Evolutionary conservation across 2,113 vertebrate species (phyloP).

Genomic region (Jacana jacana): DNA sequence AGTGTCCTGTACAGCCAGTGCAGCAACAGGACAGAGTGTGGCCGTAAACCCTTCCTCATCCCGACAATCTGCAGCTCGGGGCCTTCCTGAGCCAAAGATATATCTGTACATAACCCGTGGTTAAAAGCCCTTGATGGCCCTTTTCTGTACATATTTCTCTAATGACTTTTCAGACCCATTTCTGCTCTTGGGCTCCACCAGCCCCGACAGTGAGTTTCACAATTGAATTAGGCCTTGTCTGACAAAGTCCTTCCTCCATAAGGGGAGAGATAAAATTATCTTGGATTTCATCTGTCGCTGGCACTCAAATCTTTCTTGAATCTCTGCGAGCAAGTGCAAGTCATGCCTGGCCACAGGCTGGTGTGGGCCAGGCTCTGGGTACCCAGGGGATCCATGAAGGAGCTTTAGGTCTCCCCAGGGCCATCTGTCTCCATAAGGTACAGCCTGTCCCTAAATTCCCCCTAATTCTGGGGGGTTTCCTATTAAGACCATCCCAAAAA

Average conservation of each 20-base stretch:
- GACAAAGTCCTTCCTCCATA: background rate
- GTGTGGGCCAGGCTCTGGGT: accelerated
- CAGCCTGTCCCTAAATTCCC: background rate
- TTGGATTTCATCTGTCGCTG: background rate
- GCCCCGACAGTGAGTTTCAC: background rate
- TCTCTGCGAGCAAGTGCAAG: background rate
- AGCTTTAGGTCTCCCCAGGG: background rate
- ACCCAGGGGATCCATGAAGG: background rate
- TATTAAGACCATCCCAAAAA: background rate
- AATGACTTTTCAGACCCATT: background rate
- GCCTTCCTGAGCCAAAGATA: background rate
- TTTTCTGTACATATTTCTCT: background rate
- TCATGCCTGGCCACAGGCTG: background rate
- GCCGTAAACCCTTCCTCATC: background rate
- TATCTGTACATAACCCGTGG: background rate
- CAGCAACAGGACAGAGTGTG: background rate
- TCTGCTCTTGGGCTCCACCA: background rate
- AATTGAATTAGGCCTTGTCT: background rate
- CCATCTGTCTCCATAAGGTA: background rate
- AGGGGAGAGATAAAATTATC: background rate
- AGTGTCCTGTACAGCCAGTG: background rate
- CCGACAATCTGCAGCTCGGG: background rate
- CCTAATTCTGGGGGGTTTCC: background rate
- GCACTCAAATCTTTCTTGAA: background rate
- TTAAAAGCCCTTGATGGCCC: conserved; percentile 2